Evolutionary conservation across 2,113 vertebrate species (phyloP).

Genomic region (Leptosomus discolor): DNA sequence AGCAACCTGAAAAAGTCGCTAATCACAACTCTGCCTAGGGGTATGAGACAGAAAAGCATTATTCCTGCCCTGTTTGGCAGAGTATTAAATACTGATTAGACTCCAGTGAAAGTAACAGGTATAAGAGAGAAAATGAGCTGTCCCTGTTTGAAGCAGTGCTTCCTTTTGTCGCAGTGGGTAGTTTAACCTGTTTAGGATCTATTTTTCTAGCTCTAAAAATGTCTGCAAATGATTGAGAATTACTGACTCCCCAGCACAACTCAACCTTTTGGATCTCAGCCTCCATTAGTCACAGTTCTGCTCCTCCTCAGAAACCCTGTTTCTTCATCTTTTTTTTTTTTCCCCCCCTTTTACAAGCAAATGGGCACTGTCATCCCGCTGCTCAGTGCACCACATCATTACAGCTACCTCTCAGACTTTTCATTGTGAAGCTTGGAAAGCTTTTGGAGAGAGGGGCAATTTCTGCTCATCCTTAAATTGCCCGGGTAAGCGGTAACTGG

Average conservation of each 20-base stretch:
- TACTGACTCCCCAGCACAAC: background rate
- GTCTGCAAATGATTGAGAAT: background rate
- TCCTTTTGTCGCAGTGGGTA: background rate
- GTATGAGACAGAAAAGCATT: background rate
- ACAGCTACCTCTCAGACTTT: background rate
- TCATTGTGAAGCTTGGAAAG: background rate
- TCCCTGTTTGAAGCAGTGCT: background rate
- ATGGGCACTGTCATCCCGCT: fast-evolving
- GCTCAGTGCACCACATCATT: fast-evolving
- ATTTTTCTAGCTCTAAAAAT: background rate
- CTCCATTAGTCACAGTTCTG: background rate
- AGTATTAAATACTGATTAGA: background rate
- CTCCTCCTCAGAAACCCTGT: background rate
- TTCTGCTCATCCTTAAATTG: background rate
- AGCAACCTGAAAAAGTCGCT: background rate
- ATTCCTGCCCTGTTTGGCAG: background rate
- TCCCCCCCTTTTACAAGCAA: background rate
- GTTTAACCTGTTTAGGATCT: background rate
- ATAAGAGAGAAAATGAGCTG: background rate
- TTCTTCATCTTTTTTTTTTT: background rate
- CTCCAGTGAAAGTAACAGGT: background rate
- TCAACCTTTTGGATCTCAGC: background rate
- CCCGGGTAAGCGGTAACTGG: background rate
- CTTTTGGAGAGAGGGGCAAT: background rate
- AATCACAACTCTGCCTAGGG: constrained; percentile 12